Base-by-base conservation (phyloP, 2,888 invertebrate genomes). In the Hydriomena furcata region DNA sequence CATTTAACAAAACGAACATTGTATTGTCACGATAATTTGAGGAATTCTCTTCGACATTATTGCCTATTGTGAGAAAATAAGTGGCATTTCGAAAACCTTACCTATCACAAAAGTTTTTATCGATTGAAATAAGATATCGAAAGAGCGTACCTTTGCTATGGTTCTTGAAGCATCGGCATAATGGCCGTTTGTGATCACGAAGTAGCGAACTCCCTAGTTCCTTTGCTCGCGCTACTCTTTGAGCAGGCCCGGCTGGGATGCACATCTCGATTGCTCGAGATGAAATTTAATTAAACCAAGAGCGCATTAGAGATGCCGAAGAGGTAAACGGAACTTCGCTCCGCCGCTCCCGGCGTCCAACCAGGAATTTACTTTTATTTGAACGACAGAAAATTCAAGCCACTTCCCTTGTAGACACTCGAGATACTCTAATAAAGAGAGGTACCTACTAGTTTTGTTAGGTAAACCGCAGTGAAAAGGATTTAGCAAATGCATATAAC, bases 221-320 rank as follows among this genome's bases (percentile, higher is more conserved):
- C 48, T 53, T 40, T 53, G 34, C 38, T 28, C 32, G 45, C 28
- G 47, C 57, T 55, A 59, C 60, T 69, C 73, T 76, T 76, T 76
- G 70, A 73, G 60, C 58, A 54, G 17, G 31, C 34, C 32, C 20
- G 44, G 57, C 57, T 61, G 54, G 55, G 45, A 61, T 73, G 73
- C 73, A 76, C 65, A 71, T 68, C 68, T 71, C 70, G 68, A 77
- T 76, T 68, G 68, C 69, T 68, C 61, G 60, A 71, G 62, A 68
- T 62, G 75, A 82, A 83, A 84, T 84, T 84, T 79, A 82, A 87
- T 86, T 84, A 85, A 80, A 79, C 58, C 66, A 69, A 80, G 75
- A 73, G 71, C 63, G 71, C 75, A 75, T 83, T 79, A 73, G 63
- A 67, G 68, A 78, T 72, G 69, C 73, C 64, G 53, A 68, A 68